These are phyloP conservation scores for silkworm (Bombyx mori) DNA, from an alignment of 1,140 invertebrate genomes.

Conservation along the genomic window ASM3026992v2 NC_085134.1:4878001-4878500, in stretches of 20 bases:
- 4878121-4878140: constrained; percentile 32
- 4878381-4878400: constrained; percentile 45
- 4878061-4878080: no score
- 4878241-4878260: constrained; percentile 25
- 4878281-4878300: constrained; percentile 39
- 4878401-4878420: constrained; percentile 41
- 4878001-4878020: constrained; percentile 29
- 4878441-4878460: constrained; percentile 31
- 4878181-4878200: constrained; percentile 24
- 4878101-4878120: constrained; percentile 28
- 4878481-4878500: constrained; percentile 33
- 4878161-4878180: constrained; percentile 29
- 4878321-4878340: constrained; percentile 26
- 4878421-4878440: constrained; percentile 24
- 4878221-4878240: constrained; percentile 37
- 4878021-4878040: constrained; percentile 20
- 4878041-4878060: no score
- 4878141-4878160: constrained; percentile 32
- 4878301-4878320: constrained; percentile 34
- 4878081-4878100: constrained; percentile 34
- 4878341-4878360: constrained; percentile 32
- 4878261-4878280: constrained; percentile 42
- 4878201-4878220: constrained; percentile 36
- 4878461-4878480: constrained; percentile 42
- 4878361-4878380: constrained; percentile 33